phyloP scores from a whole-genome alignment of 1,140 invertebrate species.

The Anastatus disparis region DNA sequence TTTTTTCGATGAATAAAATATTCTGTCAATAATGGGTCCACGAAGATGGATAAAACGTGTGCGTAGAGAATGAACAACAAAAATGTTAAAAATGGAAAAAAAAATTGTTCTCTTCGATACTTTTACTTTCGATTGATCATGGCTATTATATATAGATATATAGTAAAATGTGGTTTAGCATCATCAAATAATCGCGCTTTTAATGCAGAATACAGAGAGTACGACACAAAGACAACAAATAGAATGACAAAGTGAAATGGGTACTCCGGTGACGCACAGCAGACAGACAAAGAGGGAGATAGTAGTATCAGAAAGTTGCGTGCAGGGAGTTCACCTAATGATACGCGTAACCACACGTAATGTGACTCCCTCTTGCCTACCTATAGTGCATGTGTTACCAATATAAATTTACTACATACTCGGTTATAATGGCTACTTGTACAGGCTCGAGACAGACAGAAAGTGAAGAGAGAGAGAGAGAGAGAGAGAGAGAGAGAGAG shows the following conservation, averaged over 20 bases:
- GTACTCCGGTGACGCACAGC: too few species aligned
- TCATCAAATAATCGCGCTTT: slow-evolving; percentile 17
- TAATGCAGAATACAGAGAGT: too few species aligned
- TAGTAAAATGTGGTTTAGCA: neutral
- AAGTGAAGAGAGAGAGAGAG: too few species aligned
- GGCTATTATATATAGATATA: too few species aligned
- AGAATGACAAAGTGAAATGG: neutral
- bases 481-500: too few species aligned
- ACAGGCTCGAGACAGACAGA: too few species aligned
- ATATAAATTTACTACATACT: slow-evolving; percentile 28
- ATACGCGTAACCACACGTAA: slow-evolving; percentile 63
- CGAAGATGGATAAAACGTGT: too few species aligned
- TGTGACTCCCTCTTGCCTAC: slow-evolving; percentile 51
- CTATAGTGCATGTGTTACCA: slow-evolving; percentile 37
- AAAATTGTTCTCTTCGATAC: neutral
- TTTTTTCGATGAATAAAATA: too few species aligned
- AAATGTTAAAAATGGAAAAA: neutral
- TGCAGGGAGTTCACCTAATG: slow-evolving; percentile 54
- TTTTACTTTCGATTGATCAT: too few species aligned
- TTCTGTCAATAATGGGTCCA: too few species aligned
- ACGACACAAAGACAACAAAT: neutral
- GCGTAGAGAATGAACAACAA: too few species aligned
- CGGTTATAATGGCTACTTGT: slow-evolving; percentile 35
- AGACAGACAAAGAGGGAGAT: neutral
- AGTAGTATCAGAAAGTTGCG: slow-evolving; percentile 28